These are phyloP conservation scores for Etheostoma perlongum DNA, from an alignment of 2,797 vertebrate genomes.

Conservation along the genomic window DNA sequence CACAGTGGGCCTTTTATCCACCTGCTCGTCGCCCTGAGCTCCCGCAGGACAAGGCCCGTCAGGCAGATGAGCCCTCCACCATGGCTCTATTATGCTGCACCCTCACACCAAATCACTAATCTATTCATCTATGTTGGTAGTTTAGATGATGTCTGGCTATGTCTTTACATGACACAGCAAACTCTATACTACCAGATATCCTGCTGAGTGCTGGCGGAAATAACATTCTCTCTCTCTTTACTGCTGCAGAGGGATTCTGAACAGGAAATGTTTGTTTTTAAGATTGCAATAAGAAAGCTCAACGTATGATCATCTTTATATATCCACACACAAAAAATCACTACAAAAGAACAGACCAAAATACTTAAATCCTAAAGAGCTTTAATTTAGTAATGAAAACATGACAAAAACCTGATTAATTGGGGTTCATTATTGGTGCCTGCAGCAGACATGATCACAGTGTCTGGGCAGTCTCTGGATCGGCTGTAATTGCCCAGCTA, in stretches of 20 bases:
- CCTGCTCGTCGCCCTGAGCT: constrained; percentile 62
- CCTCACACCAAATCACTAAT: constrained; percentile 37
- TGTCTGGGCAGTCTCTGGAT: constrained; percentile 14
- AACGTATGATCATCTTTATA: background rate
- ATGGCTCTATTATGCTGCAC: constrained; percentile 24
- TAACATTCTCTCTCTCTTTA: background rate
- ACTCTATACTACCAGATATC: constrained; percentile 21
- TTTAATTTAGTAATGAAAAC: background rate
- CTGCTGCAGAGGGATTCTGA: constrained; percentile 1
- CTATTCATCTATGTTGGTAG: constrained; percentile 41
- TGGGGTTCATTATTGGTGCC: constrained; percentile 45
- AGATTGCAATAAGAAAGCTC: background rate
- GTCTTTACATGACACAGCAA: constrained; percentile 62
- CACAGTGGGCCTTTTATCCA: constrained; percentile 64
- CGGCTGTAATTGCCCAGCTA: constrained; percentile 36
- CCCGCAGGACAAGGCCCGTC: constrained; percentile 52
- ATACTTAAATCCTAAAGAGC: background rate
- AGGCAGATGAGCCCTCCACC: constrained; percentile 48
- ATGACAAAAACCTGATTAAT: constrained; percentile 46
- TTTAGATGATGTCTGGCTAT: constrained; percentile 32
- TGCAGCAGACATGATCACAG: constrained; percentile 50
- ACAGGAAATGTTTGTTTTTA: background rate
- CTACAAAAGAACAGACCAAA: background rate
- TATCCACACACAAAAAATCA: background rate
- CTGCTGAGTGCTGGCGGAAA: constrained; percentile 19